Evolutionary conservation across 2,888 invertebrate species (phyloP).

Genomic region (Kryphioiulus occultus): DNA sequence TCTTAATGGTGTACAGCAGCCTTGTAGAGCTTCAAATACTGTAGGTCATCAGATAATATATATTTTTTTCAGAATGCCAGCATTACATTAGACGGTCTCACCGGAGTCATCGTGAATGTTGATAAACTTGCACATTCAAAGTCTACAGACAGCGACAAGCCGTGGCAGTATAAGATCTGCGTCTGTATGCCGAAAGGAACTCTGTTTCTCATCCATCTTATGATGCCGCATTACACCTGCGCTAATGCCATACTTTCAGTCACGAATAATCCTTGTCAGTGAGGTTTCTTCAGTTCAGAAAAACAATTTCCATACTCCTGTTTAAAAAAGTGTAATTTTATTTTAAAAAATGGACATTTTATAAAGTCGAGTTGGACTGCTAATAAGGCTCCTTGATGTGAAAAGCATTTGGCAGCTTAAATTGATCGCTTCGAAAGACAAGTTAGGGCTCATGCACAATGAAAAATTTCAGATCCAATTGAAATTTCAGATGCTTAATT

Average conservation of each 20-base stretch:
- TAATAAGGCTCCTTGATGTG: neutral
- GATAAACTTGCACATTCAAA: slow-evolving; percentile 56
- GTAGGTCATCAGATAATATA: neutral
- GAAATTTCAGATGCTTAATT: too few species aligned
- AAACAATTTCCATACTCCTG: too few species aligned
- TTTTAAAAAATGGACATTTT: neutral
- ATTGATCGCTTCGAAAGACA: neutral
- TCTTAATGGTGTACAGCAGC: neutral
- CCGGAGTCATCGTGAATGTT: slow-evolving; percentile 57
- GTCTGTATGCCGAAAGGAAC: slow-evolving; percentile 90
- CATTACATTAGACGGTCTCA: slow-evolving; percentile 57
- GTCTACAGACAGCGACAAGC: slow-evolving; percentile 52
- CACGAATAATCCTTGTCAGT: slow-evolving; percentile 51
- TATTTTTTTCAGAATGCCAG: slow-evolving; percentile 58
- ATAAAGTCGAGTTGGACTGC: neutral
- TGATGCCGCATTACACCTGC: slow-evolving; percentile 50
- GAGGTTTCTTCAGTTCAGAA: neutral
- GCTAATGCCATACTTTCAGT: slow-evolving; percentile 52
- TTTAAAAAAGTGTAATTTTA: neutral
- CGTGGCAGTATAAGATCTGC: slow-evolving; percentile 82
- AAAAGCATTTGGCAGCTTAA: neutral
- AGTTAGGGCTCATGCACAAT: neutral
- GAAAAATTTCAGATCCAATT: neutral
- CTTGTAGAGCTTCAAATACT: neutral
- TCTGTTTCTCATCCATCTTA: slow-evolving; percentile 70